phyloP scores from a whole-genome alignment of 2,888 invertebrate genomes.

The Parelbella ahira region DNA sequence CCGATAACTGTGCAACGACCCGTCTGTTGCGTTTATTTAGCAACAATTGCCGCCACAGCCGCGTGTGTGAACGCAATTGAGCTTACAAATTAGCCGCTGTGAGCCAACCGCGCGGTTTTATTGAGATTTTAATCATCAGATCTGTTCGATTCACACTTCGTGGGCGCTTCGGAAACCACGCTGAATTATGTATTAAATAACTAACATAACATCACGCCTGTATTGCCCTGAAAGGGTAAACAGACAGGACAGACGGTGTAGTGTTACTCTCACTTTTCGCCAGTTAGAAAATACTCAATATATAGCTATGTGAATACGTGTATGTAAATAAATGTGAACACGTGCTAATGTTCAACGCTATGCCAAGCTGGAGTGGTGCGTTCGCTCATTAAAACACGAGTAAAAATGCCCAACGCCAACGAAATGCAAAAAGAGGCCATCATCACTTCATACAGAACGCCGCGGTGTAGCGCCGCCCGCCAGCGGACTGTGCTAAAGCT shows the following conservation, averaged over 20 bases:
- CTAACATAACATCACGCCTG: too few relatives aligned
- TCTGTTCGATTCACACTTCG: constrained; percentile 1
- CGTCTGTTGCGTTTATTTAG: constrained; percentile 31
- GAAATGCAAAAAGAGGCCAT: constrained; percentile 32
- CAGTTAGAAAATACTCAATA: too few relatives aligned
- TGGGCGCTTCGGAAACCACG: constrained; percentile 14
- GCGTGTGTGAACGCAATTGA: constrained; percentile 39
- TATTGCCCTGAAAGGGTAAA: too few relatives aligned
- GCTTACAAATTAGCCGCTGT: constrained; percentile 26
- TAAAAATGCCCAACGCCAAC: constrained; percentile 28
- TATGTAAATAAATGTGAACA: constrained; percentile 8
- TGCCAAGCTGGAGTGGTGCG: constrained; percentile 11
- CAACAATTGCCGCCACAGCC: constrained; percentile 32
- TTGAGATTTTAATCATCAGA: constrained; percentile 19
- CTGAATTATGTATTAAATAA: too few relatives aligned
- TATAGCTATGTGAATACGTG: too few relatives aligned
- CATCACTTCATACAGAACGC: constrained; percentile 18
- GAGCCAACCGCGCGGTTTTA: constrained; percentile 17
- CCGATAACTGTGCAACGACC: constrained; percentile 31
- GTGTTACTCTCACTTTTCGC: too few relatives aligned
- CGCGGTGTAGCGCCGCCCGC: constrained; percentile 18
- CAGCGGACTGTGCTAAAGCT: constrained; percentile 3
- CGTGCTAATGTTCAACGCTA: constrained; percentile 10
- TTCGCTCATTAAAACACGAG: constrained; percentile 24
- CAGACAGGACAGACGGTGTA: too few relatives aligned